Evolutionary conservation across 2,797 vertebrate species (phyloP).

Genomic region (Scyliorhinus canicula): DNA sequence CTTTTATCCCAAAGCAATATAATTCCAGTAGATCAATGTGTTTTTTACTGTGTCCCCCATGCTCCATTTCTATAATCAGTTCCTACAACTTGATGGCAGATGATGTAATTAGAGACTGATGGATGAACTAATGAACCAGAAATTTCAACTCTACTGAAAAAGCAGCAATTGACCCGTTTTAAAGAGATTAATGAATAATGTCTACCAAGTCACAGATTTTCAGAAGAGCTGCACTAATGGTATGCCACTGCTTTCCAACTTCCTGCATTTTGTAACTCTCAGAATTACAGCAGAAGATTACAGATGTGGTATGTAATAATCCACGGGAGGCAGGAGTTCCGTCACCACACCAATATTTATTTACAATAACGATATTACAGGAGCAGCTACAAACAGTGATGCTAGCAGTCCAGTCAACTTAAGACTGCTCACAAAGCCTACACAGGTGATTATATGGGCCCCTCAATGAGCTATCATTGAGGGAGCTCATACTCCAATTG

Average conservation of each 20-base stretch:
- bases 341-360: too few relatives aligned
- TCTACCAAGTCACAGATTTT: constrained; percentile 4
- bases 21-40: not conserved
- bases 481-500: too few relatives aligned
- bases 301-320: too few relatives aligned
- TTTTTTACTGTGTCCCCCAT: not conserved
- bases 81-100: not conserved
- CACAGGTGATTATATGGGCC: too few relatives aligned
- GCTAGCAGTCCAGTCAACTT: too few relatives aligned
- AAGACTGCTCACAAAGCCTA: too few relatives aligned
- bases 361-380: too few relatives aligned
- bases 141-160: constrained; percentile 22
- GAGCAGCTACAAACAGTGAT: too few relatives aligned
- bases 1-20: too few relatives aligned
- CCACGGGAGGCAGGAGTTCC: too few relatives aligned
- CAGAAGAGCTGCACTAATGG: not conserved
- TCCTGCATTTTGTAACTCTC: not conserved
- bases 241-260: constrained; percentile 13
- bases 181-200: constrained; percentile 12
- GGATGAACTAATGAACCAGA: constrained; percentile 30
- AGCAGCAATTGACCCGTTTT: not conserved
- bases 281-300: not conserved
- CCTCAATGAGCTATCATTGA: too few relatives aligned
- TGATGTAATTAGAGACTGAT: constrained; percentile 14
- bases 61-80: not conserved